phyloP scores from a whole-genome alignment of 2,888 invertebrate species.

The Rhabditophanes sp. region DNA sequence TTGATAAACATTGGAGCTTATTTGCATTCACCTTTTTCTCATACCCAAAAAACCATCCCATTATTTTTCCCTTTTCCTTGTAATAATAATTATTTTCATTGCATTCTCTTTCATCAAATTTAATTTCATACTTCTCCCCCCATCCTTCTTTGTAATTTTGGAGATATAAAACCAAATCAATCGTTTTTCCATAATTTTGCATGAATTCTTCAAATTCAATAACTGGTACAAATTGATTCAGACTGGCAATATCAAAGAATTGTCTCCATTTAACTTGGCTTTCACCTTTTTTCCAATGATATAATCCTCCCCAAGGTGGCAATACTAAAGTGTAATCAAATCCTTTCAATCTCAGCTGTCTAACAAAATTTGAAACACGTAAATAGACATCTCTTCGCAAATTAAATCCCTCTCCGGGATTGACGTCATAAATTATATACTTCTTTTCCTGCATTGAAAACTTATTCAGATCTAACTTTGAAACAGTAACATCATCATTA shows the following conservation, averaged over 20 bases:
- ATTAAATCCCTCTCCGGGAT: conserved; percentile 89
- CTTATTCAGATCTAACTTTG: no score
- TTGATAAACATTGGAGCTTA: conserved; percentile 61
- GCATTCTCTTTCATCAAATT: conserved; percentile 57
- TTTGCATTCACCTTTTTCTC: conserved; percentile 54
- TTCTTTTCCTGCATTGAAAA: no score
- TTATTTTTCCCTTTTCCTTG: conserved; percentile 12
- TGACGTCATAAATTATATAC: conserved; percentile 78
- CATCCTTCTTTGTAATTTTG: conserved; percentile 74
- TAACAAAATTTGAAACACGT: conserved; percentile 68
- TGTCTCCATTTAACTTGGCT: conserved; percentile 13
- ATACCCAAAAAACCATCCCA: conserved; percentile 59
- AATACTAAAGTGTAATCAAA: conserved; percentile 53
- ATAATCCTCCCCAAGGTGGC: conserved; percentile 76
- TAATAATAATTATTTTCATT: conserved; percentile 42
- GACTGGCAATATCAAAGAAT: conserved; percentile 68
- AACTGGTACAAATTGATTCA: conserved; percentile 65
- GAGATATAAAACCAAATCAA: conserved; percentile 65
- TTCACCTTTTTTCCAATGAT: conserved; percentile 63
- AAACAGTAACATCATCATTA: conserved; percentile 3
- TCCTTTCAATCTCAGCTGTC: conserved; percentile 52
- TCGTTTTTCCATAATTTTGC: conserved; percentile 48
- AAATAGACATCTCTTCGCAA: conserved; percentile 85
- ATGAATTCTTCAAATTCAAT: conserved; percentile 70
- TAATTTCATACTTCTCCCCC: conserved; percentile 62